Evolutionary conservation across 2,888 invertebrate genomes (phyloP).

Genomic region (Carpatolechia fugitivella): DNA sequence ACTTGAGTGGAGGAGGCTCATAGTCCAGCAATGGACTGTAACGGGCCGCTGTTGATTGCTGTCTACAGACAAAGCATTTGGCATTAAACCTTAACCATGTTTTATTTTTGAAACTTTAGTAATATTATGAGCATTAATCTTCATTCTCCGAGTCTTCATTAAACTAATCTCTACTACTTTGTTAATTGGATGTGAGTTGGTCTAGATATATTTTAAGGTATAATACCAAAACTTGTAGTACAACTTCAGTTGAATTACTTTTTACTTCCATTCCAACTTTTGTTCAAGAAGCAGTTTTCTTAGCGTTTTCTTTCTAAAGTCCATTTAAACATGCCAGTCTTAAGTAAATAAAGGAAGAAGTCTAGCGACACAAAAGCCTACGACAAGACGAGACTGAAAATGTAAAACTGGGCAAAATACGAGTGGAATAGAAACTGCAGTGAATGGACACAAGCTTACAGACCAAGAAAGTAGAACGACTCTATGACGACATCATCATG

Average conservation of each 20-base stretch:
- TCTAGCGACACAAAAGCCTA: slow-evolving; percentile 26
- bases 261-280: background rate
- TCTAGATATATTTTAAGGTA: no score
- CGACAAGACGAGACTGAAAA: slow-evolving; percentile 27
- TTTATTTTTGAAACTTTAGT: no score
- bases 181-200: slow-evolving; percentile 1
- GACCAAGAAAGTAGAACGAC: background rate
- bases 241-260: no score
- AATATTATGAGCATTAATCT: no score
- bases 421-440: slow-evolving; percentile 22
- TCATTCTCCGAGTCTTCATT: background rate
- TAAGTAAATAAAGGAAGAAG: background rate
- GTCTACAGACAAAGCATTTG: no score
- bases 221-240: no score
- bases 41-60: no score
- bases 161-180: background rate
- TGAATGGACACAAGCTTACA: background rate
- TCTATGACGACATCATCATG: background rate
- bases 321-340: background rate
- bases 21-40: no score
- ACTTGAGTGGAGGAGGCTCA: no score
- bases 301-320: background rate
- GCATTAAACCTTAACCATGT: background rate
- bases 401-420: slow-evolving; percentile 45
- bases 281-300: background rate